Conservation (phyloP, 2,888 invertebrate species). For the Nomada lathburiana region DNA sequence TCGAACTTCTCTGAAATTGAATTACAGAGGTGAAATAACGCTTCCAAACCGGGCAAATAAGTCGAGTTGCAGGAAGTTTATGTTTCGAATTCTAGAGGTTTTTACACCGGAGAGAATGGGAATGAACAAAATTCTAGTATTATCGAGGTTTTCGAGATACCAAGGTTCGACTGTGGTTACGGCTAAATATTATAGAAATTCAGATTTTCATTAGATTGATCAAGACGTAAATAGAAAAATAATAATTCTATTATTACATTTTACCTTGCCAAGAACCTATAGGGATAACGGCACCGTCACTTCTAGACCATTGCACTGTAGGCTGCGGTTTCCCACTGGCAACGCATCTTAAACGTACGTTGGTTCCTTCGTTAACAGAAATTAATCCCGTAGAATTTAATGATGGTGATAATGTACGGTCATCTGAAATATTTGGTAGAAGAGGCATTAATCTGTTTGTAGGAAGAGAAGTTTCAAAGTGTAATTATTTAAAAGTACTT, state of each 20-base stretch:
- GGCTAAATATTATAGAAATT: neutral
- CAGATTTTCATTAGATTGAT: neutral
- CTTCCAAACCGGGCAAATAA: too few species aligned
- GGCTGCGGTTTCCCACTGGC: constrained; percentile 92
- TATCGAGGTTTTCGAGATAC: too few species aligned
- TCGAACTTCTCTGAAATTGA: too few species aligned
- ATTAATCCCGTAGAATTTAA: constrained; percentile 84
- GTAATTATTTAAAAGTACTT: constrained; percentile 44
- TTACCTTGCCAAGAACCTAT: constrained; percentile 88
- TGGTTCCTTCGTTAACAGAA: constrained; percentile 92
- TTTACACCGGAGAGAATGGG: too few species aligned
- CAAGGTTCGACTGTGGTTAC: too few species aligned
- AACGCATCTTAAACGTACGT: constrained; percentile 92
- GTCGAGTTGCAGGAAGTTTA: too few species aligned
- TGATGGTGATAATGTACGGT: constrained; percentile 14
- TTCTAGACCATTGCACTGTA: constrained; percentile 91
- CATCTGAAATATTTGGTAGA: constrained; percentile 39
- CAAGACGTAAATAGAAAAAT: neutral
- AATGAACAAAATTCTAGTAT: too few species aligned
- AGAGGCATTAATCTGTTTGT: neutral
- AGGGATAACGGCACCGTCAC: constrained; percentile 88
- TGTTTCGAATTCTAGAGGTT: too few species aligned
- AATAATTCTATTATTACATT: constrained; percentile 13
- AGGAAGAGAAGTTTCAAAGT: neutral
- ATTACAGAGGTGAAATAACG: too few species aligned